Base-by-base conservation (phyloP, 2,888 invertebrate genomes). In the Euclidia mi region DNA sequence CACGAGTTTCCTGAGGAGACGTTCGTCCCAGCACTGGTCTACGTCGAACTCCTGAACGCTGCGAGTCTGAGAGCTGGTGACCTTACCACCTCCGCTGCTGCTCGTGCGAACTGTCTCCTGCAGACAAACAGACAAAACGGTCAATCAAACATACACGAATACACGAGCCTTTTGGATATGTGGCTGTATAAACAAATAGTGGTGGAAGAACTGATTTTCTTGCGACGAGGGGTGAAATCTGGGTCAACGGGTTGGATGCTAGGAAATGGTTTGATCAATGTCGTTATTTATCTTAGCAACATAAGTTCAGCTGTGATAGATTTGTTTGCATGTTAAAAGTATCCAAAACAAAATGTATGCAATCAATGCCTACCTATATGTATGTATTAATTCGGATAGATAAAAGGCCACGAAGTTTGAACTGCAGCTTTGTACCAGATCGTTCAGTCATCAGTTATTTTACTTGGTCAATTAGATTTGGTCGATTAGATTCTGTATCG, bases 1-100 rank as follows among this genome's bases (percentile, higher is more conserved):
- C 86, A 97, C 97, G 91, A 97, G 95, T 90, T 96, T 94, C 85
- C 96, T 95, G 59, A 97, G 95, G 60, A 96, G 95, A 78, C 96
- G 95, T 86, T 97, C 97, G 96, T 97, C 97, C 96, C 96, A 96
- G 93, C 97, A 96, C 87, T 96, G 96, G 84, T 96, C 96, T 77
- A 97, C 94, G 88, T 96, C 96, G 43, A 91, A 41, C 58, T 91
- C 88, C 65, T 89, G 83, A 20, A 82, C 85, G 92, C 92, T 89
- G 92, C 94, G 82, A 92, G 87, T 85, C 48, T 64, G 73, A 7
- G 69, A 56, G 89, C 86, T 94, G 90, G 87, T 92, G 83, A 81
- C 93, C 88, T 85, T 81, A 35, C 75, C 76, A 37, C 81, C 78
- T 25, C 82, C 79, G 61, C 76, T 76, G 80, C 82, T 86, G 82